These are phyloP conservation scores for Toxostoma redivivum DNA, from an alignment of 2,113 vertebrate species.

Conservation along the genomic window DNA sequence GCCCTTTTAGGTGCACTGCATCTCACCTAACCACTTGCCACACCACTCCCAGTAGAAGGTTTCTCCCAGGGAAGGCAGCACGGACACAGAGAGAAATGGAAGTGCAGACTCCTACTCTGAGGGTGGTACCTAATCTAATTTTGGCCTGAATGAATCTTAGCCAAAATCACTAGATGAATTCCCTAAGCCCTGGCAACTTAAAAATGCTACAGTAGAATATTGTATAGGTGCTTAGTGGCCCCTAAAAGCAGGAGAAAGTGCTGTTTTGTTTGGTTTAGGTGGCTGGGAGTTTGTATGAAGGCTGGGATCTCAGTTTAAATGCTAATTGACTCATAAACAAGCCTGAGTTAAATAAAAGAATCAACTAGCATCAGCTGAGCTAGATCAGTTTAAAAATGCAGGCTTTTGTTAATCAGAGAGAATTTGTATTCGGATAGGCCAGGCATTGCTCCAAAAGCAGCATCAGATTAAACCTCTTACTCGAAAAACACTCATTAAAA, in stretches of 20 bases:
- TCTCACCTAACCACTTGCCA: neutral
- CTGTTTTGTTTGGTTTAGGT: constrained; percentile 17
- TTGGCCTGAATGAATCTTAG: neutral
- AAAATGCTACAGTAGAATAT: neutral
- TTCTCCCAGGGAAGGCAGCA: neutral
- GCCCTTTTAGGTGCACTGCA: neutral
- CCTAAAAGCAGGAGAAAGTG: neutral
- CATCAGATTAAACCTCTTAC: constrained; percentile 57
- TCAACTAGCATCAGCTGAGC: constrained; percentile 39
- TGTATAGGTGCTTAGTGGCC: neutral
- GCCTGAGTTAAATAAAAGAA: constrained; percentile 49
- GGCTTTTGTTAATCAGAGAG: constrained; percentile 50
- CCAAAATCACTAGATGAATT: neutral
- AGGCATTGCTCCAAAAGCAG: constrained; percentile 46
- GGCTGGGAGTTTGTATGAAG: neutral
- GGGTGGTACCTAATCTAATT: neutral
- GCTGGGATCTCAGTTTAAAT: constrained; percentile 37
- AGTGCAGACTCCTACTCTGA: neutral
- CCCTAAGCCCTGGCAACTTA: neutral
- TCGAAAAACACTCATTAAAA: constrained; percentile 56
- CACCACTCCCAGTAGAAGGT: neutral
- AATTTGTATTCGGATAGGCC: constrained; percentile 42
- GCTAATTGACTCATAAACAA: constrained; percentile 60
- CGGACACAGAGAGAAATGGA: neutral
- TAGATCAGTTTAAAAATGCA: constrained; percentile 49